Evolutionary conservation across 2,888 invertebrate genomes (phyloP), one percentile per base, ranked within the genome.

Genomic region (Trachelus troglodyta): DNA sequence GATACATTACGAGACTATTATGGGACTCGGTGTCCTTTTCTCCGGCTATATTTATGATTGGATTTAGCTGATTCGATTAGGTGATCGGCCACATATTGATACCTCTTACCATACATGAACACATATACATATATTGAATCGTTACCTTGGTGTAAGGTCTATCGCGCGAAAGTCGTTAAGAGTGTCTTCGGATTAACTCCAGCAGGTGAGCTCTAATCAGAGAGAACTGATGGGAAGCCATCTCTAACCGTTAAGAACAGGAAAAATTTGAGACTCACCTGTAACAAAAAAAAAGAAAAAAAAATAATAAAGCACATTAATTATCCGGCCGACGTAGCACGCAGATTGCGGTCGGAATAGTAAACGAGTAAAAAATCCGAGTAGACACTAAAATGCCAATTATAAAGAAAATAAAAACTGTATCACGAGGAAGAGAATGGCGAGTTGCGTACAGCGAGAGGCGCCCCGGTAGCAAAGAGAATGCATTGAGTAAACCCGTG

Each of bases 401-500:
- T 56, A 56, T 56, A 56, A 56, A 56, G 56, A 56, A 56, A 56
- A 56, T 56, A 56, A 56, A 56, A 56, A 56, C 56, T 56, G 56
- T 56, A 56, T 56, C 56, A 23, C 56, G 56, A 56, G 71, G 71
- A 71, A 71, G 71, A 71, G 34, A 71, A 71, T 15, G 31, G 71
- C 23, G 71, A 33, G 34, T 15, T 33, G 15, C 30, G 71, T 71
- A 33, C 23, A 31, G 71, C 23, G 34, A 71, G 71, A 71, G 31
- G 71, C 56, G 56, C 56, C 23, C 56, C 56, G 56, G 56, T 56
- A 56, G 31, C 71, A 71, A 71, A 71, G 71, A 71, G 71, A 71
- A 71, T 71, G 83, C 79, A 77, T 82, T 82, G 83, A 85, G 85
- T 80, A 82, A 84, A 82, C 81, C 23, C 56, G 82, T 81, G 77